These are phyloP conservation scores for Ciconia maguari DNA, from an alignment of 2,113 vertebrate species.

Conservation along the genomic window DNA sequence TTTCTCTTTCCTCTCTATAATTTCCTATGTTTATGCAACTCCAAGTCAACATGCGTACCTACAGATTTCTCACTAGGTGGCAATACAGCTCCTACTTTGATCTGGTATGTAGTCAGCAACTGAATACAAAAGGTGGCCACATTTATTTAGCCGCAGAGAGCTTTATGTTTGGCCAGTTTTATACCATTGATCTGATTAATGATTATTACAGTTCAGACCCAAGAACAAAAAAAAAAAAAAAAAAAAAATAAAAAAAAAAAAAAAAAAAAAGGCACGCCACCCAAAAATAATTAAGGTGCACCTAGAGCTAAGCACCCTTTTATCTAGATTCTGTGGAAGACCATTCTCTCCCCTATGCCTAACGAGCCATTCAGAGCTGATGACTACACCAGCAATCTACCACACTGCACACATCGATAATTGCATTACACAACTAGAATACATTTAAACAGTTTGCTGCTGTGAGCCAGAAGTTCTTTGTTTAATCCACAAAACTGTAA, in stretches of 20 bases:
- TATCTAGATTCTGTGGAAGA: background rate
- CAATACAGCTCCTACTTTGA: background rate
- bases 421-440: background rate
- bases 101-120: background rate
- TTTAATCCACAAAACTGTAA: background rate
- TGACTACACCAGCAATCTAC: background rate
- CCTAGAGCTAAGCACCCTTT: background rate
- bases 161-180: background rate
- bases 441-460: background rate
- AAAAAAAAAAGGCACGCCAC: background rate
- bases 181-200: background rate
- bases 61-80: slow-evolving; percentile 41
- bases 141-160: background rate
- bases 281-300: background rate
- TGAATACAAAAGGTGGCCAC: background rate
- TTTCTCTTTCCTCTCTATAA: background rate
- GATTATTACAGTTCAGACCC: background rate
- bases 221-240: background rate
- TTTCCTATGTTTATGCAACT: background rate
- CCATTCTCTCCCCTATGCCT: background rate
- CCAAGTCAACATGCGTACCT: background rate
- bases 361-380: background rate
- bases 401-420: background rate
- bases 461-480: background rate
- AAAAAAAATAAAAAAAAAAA: no score